A percentile compares a stretch with the other conserved stretches of the same genome.
Evolutionary conservation across 2,113 vertebrate species (phyloP).

Genomic region (Steatornis caripensis): DNA sequence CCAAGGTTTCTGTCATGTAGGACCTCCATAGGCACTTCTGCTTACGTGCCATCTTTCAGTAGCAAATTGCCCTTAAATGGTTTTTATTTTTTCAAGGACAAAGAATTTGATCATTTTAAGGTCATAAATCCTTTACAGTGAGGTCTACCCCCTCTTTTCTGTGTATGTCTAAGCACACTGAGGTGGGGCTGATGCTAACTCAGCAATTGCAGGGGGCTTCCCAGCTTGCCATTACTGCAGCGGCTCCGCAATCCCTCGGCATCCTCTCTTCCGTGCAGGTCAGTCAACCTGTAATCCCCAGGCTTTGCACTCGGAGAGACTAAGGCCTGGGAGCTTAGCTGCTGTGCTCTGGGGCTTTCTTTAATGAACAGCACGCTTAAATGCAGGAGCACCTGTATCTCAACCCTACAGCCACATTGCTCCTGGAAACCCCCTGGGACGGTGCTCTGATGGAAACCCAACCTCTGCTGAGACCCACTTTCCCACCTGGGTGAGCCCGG

Average conservation of each 20-base stretch:
- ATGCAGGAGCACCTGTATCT: background rate
- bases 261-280: background rate
- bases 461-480: background rate
- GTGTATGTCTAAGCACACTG: fast-evolving
- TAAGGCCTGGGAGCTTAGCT: background rate
- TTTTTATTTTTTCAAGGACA: background rate
- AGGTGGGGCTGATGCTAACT: background rate
- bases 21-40: background rate
- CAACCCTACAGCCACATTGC: background rate
- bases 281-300: background rate
- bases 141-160: background rate
- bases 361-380: background rate
- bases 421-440: background rate
- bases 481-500: background rate
- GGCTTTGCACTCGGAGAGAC: background rate
- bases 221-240: background rate
- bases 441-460: background rate
- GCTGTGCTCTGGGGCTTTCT: background rate
- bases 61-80: background rate
- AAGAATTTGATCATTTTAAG: background rate
- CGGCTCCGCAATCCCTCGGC: background rate
- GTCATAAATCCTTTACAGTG: background rate
- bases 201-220: background rate
- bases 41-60: background rate
- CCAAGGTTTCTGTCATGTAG: background rate